Percentiles rank a stretch among this genome's conserved stretches.
These are phyloP conservation scores for Empis livida DNA, from an alignment of 2,888 invertebrate species.

Conservation along the genomic window DNA sequence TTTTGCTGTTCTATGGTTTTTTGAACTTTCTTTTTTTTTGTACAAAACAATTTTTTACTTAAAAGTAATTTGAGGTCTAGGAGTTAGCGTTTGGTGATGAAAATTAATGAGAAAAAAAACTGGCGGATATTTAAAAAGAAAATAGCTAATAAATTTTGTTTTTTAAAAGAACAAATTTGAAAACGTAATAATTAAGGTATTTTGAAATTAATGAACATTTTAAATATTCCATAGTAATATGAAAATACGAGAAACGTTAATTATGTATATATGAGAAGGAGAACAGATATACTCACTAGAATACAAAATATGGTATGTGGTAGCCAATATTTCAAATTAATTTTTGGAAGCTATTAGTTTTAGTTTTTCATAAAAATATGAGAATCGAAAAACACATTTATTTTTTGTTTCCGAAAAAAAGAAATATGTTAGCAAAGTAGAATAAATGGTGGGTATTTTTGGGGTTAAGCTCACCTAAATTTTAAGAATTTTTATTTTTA, in stretches of 20 bases:
- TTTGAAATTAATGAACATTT: neutral
- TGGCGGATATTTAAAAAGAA: no score
- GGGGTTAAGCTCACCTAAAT: conserved; percentile 37
- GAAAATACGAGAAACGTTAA: neutral
- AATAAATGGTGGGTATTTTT: conserved; percentile 14
- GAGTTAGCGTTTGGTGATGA: neutral
- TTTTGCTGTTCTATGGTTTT: neutral
- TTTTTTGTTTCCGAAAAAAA: no score
- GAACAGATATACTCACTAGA: no score
- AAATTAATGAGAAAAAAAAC: no score
- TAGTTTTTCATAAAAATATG: no score
- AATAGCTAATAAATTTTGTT: neutral
- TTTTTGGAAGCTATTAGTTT: no score
- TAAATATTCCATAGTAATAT: neutral
- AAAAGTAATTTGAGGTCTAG: neutral
- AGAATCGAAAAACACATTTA: no score
- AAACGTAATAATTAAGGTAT: neutral
- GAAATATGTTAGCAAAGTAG: neutral
- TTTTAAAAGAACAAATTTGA: no score
- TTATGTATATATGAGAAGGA: no score
- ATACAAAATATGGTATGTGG: no score
- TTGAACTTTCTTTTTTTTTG: neutral
- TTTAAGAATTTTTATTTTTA: conserved; percentile 9
- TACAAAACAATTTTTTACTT: neutral
- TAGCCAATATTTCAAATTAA: no score